Evolutionary conservation across 2,797 vertebrate species (phyloP), one percentile per base, ranked within the genome.

Genomic region (Onychomys torridus): DNA sequence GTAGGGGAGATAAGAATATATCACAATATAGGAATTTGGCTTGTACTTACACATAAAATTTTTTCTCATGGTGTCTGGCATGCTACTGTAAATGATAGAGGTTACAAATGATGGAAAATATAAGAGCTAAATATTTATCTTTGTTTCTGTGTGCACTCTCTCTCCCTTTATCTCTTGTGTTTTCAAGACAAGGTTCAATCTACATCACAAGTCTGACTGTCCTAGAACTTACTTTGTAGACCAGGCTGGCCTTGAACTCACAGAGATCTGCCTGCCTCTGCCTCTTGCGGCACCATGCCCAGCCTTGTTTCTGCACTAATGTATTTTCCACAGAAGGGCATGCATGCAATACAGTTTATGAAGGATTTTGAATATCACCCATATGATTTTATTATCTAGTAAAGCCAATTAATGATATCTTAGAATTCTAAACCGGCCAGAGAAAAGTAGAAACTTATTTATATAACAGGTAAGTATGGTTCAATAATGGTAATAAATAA

Each of bases 401-500:
- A 67, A 63, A 46, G 16, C n/a, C 52, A 94, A 71, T 52, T 57
- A 87, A 81, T 84, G n/a, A 21, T 79, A 77, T 17, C 27, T 90
- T 81, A 40, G 6, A 32, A 89, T 89, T 82, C 6, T 82, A 85
- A 92, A 90, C 9, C 75, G 37, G 3, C 6, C 49, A 21, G 79
- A 73, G 29, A 78, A 46, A 95, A 88, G 87, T 57, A 43, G n/a
- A 84, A 92, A 91, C 37, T 13, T 59, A 0, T 90, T 34, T 82
- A 88, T 61, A 17, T 84, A 86, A 67, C 16, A 75, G 43, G 73
- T 40, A 61, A 76, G 6, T 37, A 87, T 46, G 9, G 23, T 52
- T 90, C 89, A 52, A 63, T 17, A 73, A 92, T 57, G 4, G 59
- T 65, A 95, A 37, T 92, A 89, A 93, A 90, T 82, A 85, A 2